Evolutionary conservation across 2,888 invertebrate genomes (phyloP), one percentile per base, ranked within the genome.

Genomic region (Apamea epomidion): DNA sequence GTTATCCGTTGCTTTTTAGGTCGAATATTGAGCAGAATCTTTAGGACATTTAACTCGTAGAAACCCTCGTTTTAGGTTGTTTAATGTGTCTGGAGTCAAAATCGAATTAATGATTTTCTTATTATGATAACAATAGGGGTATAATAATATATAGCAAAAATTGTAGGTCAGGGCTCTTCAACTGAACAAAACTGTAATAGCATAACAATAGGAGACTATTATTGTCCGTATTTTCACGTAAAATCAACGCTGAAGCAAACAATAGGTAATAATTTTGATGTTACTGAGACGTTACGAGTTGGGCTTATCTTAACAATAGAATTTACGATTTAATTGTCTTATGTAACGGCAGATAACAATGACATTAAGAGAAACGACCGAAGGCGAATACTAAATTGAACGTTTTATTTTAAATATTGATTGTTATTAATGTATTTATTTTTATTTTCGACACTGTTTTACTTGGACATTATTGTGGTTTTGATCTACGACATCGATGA

Each of bases 181-280:
- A 74, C 60, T 48, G n/a, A 60, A 70, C 74, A 70, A 69, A 65
- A 70, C 58, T 58, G 58, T 84, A 82, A 84, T 72, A 82, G 68
- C 51, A 60, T 51, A 37, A 87, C 76, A 80, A 84, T 80, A 54
- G 71, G 4, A 32, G 37, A 54, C 76, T 87, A 87, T 84, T 71
- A 74, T 77, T 77, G 70, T 67, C 48, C 83, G 62, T 86, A 84
- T 76, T 83, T 83, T 82, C 45, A 45, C 25, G 72, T 81, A 74
- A 81, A 81, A 74, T 82, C 74, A 65, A 74, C 73, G 69, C 25
- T 64, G 51, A 32, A 60, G 78, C 65, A 68, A 80, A 85, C 87
- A 87, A 85, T 87, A 71, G 76, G 76, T 67, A 87, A 87, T 87
- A 72, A 80, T 76, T 74, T 76, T 67, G 69, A 71, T 71, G 84